Base-by-base conservation (phyloP, 2,797 vertebrate species). In the Lepilemur septentrionalis region DNA sequence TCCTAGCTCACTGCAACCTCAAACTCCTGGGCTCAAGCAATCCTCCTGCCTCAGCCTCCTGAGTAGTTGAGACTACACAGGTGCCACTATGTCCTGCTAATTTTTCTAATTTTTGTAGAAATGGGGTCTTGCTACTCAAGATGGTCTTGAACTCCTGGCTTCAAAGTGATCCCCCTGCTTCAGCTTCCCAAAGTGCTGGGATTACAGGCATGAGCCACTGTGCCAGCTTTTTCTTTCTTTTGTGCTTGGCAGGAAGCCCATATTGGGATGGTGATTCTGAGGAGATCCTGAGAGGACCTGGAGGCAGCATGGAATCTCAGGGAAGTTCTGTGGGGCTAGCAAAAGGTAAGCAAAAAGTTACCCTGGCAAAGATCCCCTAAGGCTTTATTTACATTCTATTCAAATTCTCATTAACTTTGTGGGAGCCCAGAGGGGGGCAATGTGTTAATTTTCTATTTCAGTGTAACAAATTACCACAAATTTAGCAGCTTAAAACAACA, bases 171-270 rank as follows among this genome's bases (percentile, higher is more conserved):
- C 61, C 30, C 32, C 61, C 61, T 28, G 25, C 28, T 13, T 61
- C 12, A 30, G 59, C 20, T 2, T 61, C 59, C 59, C 59, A 30
- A 61, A 30, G 59, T 61, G 28, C 59, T 61, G 28, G 28, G 59
- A 61, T 28, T 63, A 63, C 28, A 63, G 30, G 61, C 30, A 32
- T 32, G 61, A 30, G 61, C 14, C 30, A 63, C 61, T 63, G 30
- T 63, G 30, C 61, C 61, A 30, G 14, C 30, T 5, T 92, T 41
- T 75, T 63, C 73, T 46, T 89, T 91, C 25, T 82, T 86, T 87
- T 94, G 32, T 79, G 43, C 30, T 92, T 94, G 91, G n/a, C 65
- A 96, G 89, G 72, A 94, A 97, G 88, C 87, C 46, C 76, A 78
- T 76, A 80, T 38, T 92, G 93, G 85, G 41, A 76, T 90, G 81